These are phyloP conservation scores for Leptatherina wallacei DNA, from an alignment of 2,797 vertebrate genomes.

Conservation along the genomic window DNA sequence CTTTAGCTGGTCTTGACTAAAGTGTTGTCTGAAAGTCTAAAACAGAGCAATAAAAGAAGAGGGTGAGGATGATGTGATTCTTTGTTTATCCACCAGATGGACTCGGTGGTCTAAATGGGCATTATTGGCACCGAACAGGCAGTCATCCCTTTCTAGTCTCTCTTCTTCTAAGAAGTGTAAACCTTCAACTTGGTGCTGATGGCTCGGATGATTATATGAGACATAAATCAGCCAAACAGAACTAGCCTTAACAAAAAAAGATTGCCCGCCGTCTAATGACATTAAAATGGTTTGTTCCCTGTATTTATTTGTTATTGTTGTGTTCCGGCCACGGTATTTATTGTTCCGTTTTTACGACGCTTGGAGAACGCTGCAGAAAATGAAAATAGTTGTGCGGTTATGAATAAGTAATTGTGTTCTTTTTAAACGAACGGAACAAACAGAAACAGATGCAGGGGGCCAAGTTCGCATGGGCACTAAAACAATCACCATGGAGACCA, in stretches of 20 bases:
- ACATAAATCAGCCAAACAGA: conserved; percentile 32
- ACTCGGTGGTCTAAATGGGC: conserved; percentile 61
- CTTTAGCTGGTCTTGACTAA: conserved; percentile 12
- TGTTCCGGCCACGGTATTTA: conserved; percentile 49
- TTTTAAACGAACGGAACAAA: conserved; percentile 66
- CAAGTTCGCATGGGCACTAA: conserved; percentile 81
- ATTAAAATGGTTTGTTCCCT: conserved; percentile 33
- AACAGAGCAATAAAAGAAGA: conserved; percentile 35
- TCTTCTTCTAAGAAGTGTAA: conserved; percentile 47
- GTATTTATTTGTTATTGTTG: conserved; percentile 30
- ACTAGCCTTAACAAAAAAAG: conserved; percentile 16
- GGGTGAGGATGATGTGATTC: conserved; percentile 43
- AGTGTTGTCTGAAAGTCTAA: conserved; percentile 15
- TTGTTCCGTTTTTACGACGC: conserved; percentile 51
- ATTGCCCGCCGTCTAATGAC: neutral
- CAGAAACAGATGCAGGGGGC: conserved; percentile 81
- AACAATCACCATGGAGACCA: conserved; percentile 86
- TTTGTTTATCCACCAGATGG: conserved; percentile 72
- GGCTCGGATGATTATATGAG: conserved; percentile 37
- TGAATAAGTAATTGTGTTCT: conserved; percentile 69
- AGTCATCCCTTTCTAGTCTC: conserved; percentile 29
- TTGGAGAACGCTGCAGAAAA: conserved; percentile 39
- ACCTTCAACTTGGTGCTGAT: conserved; percentile 52
- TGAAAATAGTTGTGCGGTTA: conserved; percentile 64
- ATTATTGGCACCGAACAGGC: conserved; percentile 17